Evolutionary conservation across 1,140 invertebrate genomes (phyloP), one percentile per base, ranked within the genome.

Genomic region (Drosophila eugracilis): DNA sequence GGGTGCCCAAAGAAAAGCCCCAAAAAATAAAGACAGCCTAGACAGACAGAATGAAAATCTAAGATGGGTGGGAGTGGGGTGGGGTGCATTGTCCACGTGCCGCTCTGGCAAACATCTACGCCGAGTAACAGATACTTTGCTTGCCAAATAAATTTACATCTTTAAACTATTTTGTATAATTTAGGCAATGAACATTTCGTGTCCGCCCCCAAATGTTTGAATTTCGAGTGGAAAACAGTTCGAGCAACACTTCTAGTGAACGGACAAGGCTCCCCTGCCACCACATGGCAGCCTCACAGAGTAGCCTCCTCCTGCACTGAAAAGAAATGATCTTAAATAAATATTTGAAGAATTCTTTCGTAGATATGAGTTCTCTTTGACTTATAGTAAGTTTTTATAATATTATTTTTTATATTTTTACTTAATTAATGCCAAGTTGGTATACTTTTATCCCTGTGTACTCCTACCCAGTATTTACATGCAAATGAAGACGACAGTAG

Each of bases 121-220:
- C 32, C 53, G 58, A 74, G 77, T 55, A 52, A 53, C 79, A 65
- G 70, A 73, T 57, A 72, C 78, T 65, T 65, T 34, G 65, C 55
- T 39, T 41, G 57, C 55, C 55, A 60, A 79, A 72, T 53, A 84
- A 84, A 86, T 84, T 84, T 84, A 69, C 81, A 84, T 84, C 52
- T 80, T 76, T 76, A 48, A 73, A 58, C 63, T 74, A 62, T 62
- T 73, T 73, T 48, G 41, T 67, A 67, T 69, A 69, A 69, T 69
- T 50, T 59, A 28, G 60, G 57, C 57, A 65, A 62, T 60, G 39
- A 62, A 62, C 60, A 45, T 60, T 60, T 62, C 47, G 41, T 21
- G 22, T 65, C 50, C 32, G 50, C 50, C 14, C 57, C 15, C 52
- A 17, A 36, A 60, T 39, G 22, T 34, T 57, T 21, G 32, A 28